phyloP scores from a whole-genome alignment of 2,888 invertebrate species.

The Conomelus anceps region DNA sequence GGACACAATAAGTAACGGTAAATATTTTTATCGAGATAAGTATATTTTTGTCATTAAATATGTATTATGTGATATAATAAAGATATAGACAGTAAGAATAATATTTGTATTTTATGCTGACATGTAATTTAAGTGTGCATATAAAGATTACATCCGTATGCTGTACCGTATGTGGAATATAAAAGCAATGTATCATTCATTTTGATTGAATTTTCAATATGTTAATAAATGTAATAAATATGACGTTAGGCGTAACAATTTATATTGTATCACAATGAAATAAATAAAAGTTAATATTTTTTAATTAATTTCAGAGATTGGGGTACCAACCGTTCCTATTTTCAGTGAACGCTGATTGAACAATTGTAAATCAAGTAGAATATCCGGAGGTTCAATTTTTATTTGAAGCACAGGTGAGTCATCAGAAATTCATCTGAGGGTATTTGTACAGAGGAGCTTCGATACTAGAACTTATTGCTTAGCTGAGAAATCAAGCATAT shows the following conservation, averaged over 20 bases:
- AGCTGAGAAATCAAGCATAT: too few species aligned
- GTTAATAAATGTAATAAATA: not conserved
- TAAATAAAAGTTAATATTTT: too few species aligned
- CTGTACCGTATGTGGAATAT: not conserved
- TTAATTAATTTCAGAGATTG: too few species aligned
- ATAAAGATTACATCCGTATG: not conserved
- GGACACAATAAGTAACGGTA: not conserved
- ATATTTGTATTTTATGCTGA: not conserved
- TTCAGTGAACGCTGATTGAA: too few species aligned
- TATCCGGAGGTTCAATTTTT: too few species aligned
- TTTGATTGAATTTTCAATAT: not conserved
- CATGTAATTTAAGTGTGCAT: not conserved
- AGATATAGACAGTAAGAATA: not conserved
- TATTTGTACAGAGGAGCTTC: too few species aligned
- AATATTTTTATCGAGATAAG: not conserved
- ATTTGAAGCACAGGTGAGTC: too few species aligned
- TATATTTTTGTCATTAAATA: not conserved
- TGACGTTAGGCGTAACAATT: not conserved
- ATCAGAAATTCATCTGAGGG: too few species aligned
- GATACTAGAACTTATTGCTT: too few species aligned
- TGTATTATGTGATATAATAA: not conserved
- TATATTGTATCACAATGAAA: not conserved
- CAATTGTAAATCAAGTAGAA: too few species aligned
- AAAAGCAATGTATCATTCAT: not conserved
- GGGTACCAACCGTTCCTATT: too few species aligned